These are phyloP conservation scores for Schrankia costaestrigalis DNA, from an alignment of 2,888 invertebrate genomes.

Conservation along the genomic window DNA sequence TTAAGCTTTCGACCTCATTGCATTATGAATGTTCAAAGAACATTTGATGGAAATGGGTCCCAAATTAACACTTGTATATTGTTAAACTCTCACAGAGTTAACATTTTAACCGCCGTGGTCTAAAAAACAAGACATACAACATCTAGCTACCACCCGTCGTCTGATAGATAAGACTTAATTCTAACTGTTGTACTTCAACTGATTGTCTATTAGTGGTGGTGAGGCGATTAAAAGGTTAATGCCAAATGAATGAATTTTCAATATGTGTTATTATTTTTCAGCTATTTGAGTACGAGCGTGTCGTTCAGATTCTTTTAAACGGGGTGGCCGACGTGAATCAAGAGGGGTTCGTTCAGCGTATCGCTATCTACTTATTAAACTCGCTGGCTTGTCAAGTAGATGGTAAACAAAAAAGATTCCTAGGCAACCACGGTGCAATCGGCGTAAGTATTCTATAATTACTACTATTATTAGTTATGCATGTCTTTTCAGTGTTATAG, in stretches of 20 bases:
- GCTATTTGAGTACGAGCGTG: constrained; percentile 94
- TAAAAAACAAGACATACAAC: too few species aligned
- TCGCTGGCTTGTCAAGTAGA: constrained; percentile 98
- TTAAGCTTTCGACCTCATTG: too few species aligned
- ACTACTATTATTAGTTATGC: not conserved
- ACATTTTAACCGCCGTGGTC: too few species aligned
- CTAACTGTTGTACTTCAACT: too few species aligned
- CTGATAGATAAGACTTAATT: too few species aligned
- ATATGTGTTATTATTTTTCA: constrained; percentile 51
- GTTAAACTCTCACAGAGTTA: too few species aligned
- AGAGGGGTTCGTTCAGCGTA: constrained; percentile 95
- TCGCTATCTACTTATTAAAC: constrained; percentile 96
- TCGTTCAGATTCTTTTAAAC: constrained; percentile 90
- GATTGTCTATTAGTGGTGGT: too few species aligned
- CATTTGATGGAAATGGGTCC: too few species aligned
- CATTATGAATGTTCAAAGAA: too few species aligned
- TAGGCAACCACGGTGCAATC: constrained; percentile 94
- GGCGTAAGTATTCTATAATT: constrained; percentile 74
- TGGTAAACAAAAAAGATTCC: constrained; percentile 93
- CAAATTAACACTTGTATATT: too few species aligned
- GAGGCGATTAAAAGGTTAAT: too few species aligned
- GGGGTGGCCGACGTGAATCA: constrained; percentile 91
- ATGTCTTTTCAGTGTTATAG: not conserved
- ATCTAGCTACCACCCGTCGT: too few species aligned
- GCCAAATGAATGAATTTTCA: not conserved